Conservation (phyloP, 2,888 invertebrate species). For the Melanostoma mellinum region DNA sequence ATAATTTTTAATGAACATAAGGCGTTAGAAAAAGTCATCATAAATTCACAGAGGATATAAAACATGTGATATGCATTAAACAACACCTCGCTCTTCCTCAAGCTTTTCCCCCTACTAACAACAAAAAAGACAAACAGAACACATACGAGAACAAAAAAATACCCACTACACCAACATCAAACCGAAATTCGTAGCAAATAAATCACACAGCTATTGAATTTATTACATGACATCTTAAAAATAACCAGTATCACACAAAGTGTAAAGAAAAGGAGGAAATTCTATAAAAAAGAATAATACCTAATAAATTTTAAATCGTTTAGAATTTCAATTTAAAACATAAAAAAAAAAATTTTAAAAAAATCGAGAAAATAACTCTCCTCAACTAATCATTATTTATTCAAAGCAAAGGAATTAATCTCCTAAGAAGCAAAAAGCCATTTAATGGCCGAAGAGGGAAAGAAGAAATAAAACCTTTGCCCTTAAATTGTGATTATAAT, state of each 20-base stretch:
- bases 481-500: slow-evolving; percentile 52
- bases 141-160: not conserved
- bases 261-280: not conserved
- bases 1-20: slow-evolving; percentile 61
- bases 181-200: slow-evolving; percentile 40
- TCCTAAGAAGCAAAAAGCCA: slow-evolving; percentile 34
- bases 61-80: slow-evolving; percentile 60
- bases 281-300: slow-evolving; percentile 1
- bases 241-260: slow-evolving; percentile 54
- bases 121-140: not conserved
- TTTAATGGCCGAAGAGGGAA: slow-evolving; percentile 7
- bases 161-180: not conserved
- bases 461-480: slow-evolving; percentile 29
- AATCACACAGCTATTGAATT: slow-evolving; percentile 63
- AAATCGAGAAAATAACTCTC: slow-evolving; percentile 14
- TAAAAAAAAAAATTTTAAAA: not conserved
- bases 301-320: slow-evolving; percentile 61
- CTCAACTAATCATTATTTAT: slow-evolving; percentile 59
- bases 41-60: slow-evolving; percentile 39
- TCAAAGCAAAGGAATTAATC: slow-evolving; percentile 51
- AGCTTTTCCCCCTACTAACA: slow-evolving; percentile 4
- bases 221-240: slow-evolving; percentile 53
- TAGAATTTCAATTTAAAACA: slow-evolving; percentile 56
- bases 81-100: slow-evolving; percentile 6
- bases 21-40: slow-evolving; percentile 45